Evolutionary conservation across 2,113 vertebrate genomes (phyloP), one percentile per base, ranked within the genome.

Genomic region (Camelus dromedarius): DNA sequence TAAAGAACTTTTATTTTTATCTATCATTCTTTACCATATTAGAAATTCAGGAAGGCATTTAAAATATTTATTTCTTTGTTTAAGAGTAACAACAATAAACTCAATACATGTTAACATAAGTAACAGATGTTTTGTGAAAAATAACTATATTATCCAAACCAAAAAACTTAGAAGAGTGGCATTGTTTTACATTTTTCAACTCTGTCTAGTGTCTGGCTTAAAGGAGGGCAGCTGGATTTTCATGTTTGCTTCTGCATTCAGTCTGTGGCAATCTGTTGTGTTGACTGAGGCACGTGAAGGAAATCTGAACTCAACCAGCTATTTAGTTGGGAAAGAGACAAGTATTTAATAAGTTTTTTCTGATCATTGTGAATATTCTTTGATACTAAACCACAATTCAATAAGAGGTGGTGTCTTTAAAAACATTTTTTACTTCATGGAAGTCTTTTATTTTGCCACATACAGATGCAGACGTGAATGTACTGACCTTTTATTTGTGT

Each of bases 351-450:
- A 42, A 75, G 67, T 75, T 22, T 88, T 81, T 86, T 80, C 12
- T 75, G 48, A 75, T 82, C 66, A 88, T 42, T 75, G 46, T 32
- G 60, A 50, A 24, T 62, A 60, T 85, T 70, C 38, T 76, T 95
- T 48, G 70, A 62, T 91, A 42, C 28, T 66, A 18, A 92, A 67
- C 19, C 8, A 77, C n/a, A 72, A 26, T 3, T 85, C 10, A 62
- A 22, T 3, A 84, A 38, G 35, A 75, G 56, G 58, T 58, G 46
- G 14, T 90, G 60, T 90, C 42, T 66, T 32, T 66, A 62, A 62
- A 66, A 14, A 66, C 14, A 32, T 91, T 80, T 95, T 97, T 95
- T 52, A 60, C 70, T 89, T 93, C 58, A 54, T 60, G 56, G 56
- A 48, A 77, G 66, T 60, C 38, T 80, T 60, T 87, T 50, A 32